Conservation (phyloP, 1,140 invertebrate genomes). For the Drosophila nasuta region DNA sequence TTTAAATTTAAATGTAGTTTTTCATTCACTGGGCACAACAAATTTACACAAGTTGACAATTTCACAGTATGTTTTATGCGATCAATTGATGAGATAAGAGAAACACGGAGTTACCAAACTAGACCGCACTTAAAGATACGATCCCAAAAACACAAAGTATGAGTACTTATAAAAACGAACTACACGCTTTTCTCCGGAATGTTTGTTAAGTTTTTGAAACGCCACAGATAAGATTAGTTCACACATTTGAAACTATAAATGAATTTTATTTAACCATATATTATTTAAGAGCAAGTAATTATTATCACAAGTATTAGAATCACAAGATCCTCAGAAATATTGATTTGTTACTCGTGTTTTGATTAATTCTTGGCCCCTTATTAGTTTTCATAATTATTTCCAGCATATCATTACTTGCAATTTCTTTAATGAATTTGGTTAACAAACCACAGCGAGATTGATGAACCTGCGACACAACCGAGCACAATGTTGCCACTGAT, state of each 20-base stretch:
- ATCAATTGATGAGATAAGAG: too few species aligned
- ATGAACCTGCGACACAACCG: slow-evolving; percentile 22
- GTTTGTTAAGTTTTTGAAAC: slow-evolving; percentile 11
- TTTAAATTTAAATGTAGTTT: too few species aligned
- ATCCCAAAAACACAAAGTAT: slow-evolving; percentile 5
- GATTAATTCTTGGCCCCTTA: slow-evolving; percentile 6
- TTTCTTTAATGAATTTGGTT: neutral
- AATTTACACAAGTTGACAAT: too few species aligned
- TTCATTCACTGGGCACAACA: too few species aligned
- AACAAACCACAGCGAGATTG: neutral
- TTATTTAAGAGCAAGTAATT: neutral
- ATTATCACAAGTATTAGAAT: slow-evolving; percentile 7
- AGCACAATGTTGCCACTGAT: slow-evolving; percentile 45
- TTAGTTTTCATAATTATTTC: neutral
- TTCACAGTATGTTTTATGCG: too few species aligned
- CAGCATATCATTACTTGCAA: neutral
- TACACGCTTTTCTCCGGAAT: slow-evolving; percentile 19
- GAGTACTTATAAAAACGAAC: slow-evolving; percentile 25
- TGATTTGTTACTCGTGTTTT: slow-evolving; percentile 27
- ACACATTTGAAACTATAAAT: neutral
- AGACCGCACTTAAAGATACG: slow-evolving; percentile 14
- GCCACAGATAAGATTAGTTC: slow-evolving; percentile 37
- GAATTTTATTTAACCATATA: neutral
- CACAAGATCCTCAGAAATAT: neutral
- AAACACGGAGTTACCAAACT: neutral